Conservation (phyloP, 2,888 invertebrate genomes). For the Machimus rusticus region DNA sequence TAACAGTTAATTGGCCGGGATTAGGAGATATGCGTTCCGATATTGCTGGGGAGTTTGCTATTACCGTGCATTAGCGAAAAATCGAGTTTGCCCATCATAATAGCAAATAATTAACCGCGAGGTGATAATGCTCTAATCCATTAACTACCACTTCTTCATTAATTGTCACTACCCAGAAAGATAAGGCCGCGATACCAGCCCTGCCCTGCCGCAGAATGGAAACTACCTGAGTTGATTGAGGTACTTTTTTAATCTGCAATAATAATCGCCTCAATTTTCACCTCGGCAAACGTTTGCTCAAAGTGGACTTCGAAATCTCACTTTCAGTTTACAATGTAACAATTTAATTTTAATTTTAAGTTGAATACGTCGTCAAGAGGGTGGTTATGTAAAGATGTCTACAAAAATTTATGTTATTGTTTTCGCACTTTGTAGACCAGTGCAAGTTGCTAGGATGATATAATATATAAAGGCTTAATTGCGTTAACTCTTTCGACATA, state of each 20-base stretch:
- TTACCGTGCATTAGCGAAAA: slow-evolving; percentile 20
- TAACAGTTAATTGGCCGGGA: slow-evolving; percentile 20
- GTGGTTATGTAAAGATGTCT: no score
- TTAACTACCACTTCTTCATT: slow-evolving; percentile 4
- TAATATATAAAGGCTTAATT: no score
- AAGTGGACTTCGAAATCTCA: neutral
- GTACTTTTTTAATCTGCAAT: neutral
- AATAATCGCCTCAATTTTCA: neutral
- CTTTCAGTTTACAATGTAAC: neutral
- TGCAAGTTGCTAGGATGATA: no score
- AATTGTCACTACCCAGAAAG: neutral
- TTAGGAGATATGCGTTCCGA: slow-evolving; percentile 16
- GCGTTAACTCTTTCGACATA: no score
- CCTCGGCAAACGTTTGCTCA: neutral
- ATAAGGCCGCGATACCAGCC: neutral
- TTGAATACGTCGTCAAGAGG: neutral
- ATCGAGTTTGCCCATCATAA: neutral
- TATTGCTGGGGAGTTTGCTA: neutral
- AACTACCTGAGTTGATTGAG: neutral
- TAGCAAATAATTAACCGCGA: slow-evolving; percentile 14
- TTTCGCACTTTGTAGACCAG: no score
- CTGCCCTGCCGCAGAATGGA: neutral
- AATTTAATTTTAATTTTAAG: neutral
- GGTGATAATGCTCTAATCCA: slow-evolving; percentile 10
- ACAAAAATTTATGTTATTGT: no score